A percentile compares a stretch with the other conserved stretches of the same genome.
These are phyloP conservation scores for Drosophila equinoxialis DNA, from an alignment of 1,140 invertebrate species.

Conservation along the genomic window DNA sequence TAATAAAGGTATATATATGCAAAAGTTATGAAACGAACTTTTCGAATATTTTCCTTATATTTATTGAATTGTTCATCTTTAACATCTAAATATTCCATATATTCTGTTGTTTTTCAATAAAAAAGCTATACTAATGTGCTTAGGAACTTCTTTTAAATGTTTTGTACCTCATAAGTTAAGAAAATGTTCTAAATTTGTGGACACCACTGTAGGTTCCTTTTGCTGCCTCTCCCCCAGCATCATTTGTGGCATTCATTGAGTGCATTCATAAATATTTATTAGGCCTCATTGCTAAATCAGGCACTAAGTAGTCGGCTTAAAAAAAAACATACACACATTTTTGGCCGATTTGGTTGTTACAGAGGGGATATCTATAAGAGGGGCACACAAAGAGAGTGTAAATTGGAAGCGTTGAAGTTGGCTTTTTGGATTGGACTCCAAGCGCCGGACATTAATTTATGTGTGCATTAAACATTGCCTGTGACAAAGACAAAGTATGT, in stretches of 20 bases:
- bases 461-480: conserved; percentile 74
- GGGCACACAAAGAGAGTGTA: conserved; percentile 50
- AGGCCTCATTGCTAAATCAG: conserved; percentile 66
- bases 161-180: too few relatives aligned
- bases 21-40: too few relatives aligned
- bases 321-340: conserved; percentile 27
- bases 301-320: conserved; percentile 71
- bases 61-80: too few relatives aligned
- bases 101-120: too few relatives aligned
- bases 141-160: too few relatives aligned
- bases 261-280: conserved; percentile 76
- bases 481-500: conserved; percentile 74
- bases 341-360: conserved; percentile 40
- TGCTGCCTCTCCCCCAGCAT: not conserved
- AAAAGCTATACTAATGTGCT: too few relatives aligned
- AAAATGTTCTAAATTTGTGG: too few relatives aligned
- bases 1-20: too few relatives aligned
- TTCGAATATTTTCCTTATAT: too few relatives aligned
- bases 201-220: not conserved
- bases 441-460: conserved; percentile 63
- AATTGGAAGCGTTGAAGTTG: conserved; percentile 47
- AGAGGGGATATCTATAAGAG: not conserved
- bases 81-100: too few relatives aligned
- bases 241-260: conserved; percentile 39
- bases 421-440: conserved; percentile 29